A percentile compares a stretch with the other conserved stretches of the same genome.
Evolutionary conservation across 2,113 vertebrate species (phyloP).

Genomic region (Sinocyclocheilus rhinocerous): DNA sequence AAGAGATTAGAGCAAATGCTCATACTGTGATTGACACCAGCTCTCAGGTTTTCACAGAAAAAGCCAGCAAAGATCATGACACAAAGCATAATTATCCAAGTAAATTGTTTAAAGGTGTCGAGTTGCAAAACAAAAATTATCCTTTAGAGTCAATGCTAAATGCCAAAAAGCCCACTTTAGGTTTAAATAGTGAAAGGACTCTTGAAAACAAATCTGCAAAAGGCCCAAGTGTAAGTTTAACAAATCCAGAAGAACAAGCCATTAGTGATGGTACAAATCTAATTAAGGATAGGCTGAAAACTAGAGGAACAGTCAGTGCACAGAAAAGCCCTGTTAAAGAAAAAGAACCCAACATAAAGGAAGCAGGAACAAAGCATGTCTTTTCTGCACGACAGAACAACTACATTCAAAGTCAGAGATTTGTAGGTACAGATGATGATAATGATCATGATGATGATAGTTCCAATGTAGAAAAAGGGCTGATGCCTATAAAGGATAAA

Average conservation of each 20-base stretch:
- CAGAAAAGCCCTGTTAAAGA: conserved; percentile 16
- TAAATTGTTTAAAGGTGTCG: conserved; percentile 19
- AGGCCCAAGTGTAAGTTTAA: background rate
- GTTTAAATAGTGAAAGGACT: background rate
- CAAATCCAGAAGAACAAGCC: conserved; percentile 59
- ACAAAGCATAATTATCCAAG: conserved; percentile 41
- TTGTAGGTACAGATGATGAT: conserved; percentile 46
- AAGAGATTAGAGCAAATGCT: conserved; percentile 48
- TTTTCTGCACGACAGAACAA: conserved; percentile 77
- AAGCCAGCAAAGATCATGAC: conserved; percentile 53
- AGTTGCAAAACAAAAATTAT: conserved; percentile 36
- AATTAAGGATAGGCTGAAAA: conserved; percentile 2
- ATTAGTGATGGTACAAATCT: background rate
- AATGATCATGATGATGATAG: conserved; percentile 38
- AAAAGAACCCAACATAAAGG: conserved; percentile 17
- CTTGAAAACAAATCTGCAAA: background rate
- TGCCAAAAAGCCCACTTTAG: background rate
- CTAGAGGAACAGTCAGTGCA: background rate
- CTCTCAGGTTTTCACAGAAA: background rate
- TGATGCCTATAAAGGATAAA: conserved; percentile 47
- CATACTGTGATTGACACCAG: conserved; percentile 29
- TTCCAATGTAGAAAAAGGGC: conserved; percentile 47
- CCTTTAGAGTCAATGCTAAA: background rate
- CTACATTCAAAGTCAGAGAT: conserved; percentile 76
- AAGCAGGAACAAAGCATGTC: conserved; percentile 62